A percentile compares a stretch with the other conserved stretches of the same genome.
These are phyloP conservation scores for Galeopterus variegatus DNA, from an alignment of 2,113 vertebrate species.

Conservation along the genomic window DNA sequence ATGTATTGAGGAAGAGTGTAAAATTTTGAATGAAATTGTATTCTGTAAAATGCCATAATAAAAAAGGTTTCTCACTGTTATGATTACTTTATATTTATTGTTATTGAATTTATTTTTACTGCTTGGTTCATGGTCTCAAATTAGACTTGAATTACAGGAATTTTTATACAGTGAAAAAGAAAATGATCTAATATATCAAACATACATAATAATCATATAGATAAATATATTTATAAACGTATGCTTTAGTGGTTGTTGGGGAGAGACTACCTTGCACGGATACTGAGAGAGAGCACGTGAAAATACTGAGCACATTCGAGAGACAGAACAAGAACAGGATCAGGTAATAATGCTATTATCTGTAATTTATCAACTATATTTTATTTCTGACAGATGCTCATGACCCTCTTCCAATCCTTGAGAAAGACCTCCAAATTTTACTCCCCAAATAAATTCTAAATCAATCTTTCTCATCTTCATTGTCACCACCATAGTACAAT, in stretches of 20 bases:
- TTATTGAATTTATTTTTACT: neutral
- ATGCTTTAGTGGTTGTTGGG: neutral
- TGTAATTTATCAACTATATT: neutral
- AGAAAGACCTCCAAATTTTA: neutral
- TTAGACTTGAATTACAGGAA: neutral
- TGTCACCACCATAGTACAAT: neutral
- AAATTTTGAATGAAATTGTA: neutral
- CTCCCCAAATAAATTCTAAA: neutral
- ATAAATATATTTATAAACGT: neutral
- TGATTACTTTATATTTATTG: neutral
- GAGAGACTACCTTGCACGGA: neutral
- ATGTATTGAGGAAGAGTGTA: neutral
- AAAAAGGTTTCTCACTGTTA: neutral
- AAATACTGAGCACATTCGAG: too few species aligned
- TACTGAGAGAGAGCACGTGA: too few species aligned
- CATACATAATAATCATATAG: neutral
- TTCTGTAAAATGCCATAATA: neutral
- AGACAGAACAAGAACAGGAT: neutral
- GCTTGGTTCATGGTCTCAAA: neutral
- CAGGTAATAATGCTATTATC: neutral
- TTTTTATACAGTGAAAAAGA: neutral
- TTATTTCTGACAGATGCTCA: neutral
- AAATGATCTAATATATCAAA: neutral
- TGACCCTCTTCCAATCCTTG: neutral
- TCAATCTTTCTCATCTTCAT: neutral